Evolutionary conservation across 2,888 invertebrate genomes (phyloP).

Genomic region (Andrena dorsata): DNA sequence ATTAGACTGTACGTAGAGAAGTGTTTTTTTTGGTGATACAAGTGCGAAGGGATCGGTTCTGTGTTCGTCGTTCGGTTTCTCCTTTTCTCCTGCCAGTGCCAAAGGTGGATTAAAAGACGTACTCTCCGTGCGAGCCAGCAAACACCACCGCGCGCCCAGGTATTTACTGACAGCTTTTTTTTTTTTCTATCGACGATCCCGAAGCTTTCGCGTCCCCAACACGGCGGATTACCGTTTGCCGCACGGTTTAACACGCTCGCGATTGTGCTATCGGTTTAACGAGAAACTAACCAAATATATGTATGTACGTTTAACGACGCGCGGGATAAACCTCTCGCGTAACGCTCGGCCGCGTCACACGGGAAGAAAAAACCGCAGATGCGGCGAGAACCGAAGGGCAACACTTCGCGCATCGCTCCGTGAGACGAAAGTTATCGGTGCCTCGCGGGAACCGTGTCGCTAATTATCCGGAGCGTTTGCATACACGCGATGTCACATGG

Average conservation of each 20-base stretch:
- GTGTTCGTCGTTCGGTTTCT: slow-evolving; percentile 55
- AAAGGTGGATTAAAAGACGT: slow-evolving; percentile 69
- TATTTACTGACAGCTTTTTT: slow-evolving; percentile 39
- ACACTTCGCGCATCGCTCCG: not conserved
- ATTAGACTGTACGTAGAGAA: slow-evolving; percentile 31
- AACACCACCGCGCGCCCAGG: slow-evolving; percentile 22
- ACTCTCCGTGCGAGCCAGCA: slow-evolving; percentile 8
- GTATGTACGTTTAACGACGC: slow-evolving; percentile 21
- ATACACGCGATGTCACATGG: slow-evolving; percentile 43
- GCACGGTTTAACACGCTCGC: slow-evolving; percentile 27
- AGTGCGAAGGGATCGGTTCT: slow-evolving; percentile 61
- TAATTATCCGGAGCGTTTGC: slow-evolving; percentile 29
- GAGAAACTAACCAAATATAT: slow-evolving; percentile 12
- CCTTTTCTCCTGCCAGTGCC: slow-evolving; percentile 61
- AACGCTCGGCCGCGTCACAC: not conserved
- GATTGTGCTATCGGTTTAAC: slow-evolving; percentile 8
- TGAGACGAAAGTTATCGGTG: slow-evolving; percentile 2
- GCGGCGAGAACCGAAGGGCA: not conserved
- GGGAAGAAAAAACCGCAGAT: not conserved
- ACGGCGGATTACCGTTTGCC: slow-evolving; percentile 22
- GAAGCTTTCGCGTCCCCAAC: slow-evolving; percentile 7
- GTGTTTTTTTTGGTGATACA: slow-evolving; percentile 54
- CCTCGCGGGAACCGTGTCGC: slow-evolving; percentile 10
- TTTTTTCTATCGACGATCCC: slow-evolving; percentile 21
- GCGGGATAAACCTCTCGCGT: slow-evolving; percentile 13